Evolutionary conservation across 2,888 invertebrate genomes (phyloP), one percentile per base, ranked within the genome.

Genomic region (Sicus ferrugineus): DNA sequence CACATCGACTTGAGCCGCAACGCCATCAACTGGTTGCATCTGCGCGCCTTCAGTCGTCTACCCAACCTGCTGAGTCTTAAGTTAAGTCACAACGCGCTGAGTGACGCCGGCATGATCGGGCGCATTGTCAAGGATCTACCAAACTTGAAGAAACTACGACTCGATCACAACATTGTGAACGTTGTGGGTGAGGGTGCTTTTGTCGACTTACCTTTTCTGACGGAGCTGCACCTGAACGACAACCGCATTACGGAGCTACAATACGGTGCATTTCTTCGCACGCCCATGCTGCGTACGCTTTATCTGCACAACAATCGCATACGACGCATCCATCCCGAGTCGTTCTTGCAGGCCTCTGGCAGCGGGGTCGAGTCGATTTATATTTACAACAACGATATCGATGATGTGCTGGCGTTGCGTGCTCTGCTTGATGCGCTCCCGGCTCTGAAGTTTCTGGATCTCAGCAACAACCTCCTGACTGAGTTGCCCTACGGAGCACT

Each of bases 71-170:
- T 87, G 59, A 92, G 92, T 76, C 82, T 95, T 16, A 90, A 91
- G 26, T 84, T 95, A 0, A 88, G 89, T 16, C 89, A 90, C 61
- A 95, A 95, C 79, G 88, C 89, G 75, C 89, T 95, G 74, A 87
- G 88, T 11, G 94, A 95, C 80, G 93, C 93, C 14, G 89, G 90
- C n/a, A 91, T 94, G 89, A 88, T 95, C 11, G 94, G 95, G 3
- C 88, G 93, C 75, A 91, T 91, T 14, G 88, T 91, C 16, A 89
- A 92, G 81, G 94, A 94, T 78, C 86, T 95, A 61, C 90, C 91
- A n/a, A 88, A 89, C 70, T 83, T 95, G 34, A 89, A 92, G 63
- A 88, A 89, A 30, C 83, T 95, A 38, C 89, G 91, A 70, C 84
- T 95, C 16, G 92, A 92, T 78, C 84, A 89, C 67, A 95, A 95